Percentiles rank a stretch among this genome's conserved stretches.
These are phyloP conservation scores for pig (Sus scrofa) DNA, from an alignment of 2,113 vertebrate species.

Conservation along the genomic window T2T-Sscrofa CM000812.6:224256001-224256500, in stretches of 20 bases:
- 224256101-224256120: not conserved
- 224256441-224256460: not conserved
- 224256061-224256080: not conserved
- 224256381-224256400: not conserved
- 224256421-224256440: not conserved
- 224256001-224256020: not conserved
- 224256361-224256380: not conserved
- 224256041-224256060: not conserved
- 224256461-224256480: not conserved
- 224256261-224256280: constrained; percentile 45
- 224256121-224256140: not conserved
- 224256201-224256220: constrained; percentile 62
- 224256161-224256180: not conserved
- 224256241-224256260: constrained; percentile 56
- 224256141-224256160: not conserved
- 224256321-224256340: constrained; percentile 27
- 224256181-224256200: not conserved
- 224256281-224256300: constrained; percentile 26
- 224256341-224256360: constrained; percentile 57
- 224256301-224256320: constrained; percentile 68
- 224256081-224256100: not conserved
- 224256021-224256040: not conserved
- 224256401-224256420: constrained; percentile 59
- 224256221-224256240: constrained; percentile 54
- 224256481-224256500: constrained; percentile 50